Percentiles rank a stretch among this genome's conserved stretches.
phyloP scores from a whole-genome alignment of 53 echinoderm and acorn worm species.

The Astropecten irregularis region DNA sequence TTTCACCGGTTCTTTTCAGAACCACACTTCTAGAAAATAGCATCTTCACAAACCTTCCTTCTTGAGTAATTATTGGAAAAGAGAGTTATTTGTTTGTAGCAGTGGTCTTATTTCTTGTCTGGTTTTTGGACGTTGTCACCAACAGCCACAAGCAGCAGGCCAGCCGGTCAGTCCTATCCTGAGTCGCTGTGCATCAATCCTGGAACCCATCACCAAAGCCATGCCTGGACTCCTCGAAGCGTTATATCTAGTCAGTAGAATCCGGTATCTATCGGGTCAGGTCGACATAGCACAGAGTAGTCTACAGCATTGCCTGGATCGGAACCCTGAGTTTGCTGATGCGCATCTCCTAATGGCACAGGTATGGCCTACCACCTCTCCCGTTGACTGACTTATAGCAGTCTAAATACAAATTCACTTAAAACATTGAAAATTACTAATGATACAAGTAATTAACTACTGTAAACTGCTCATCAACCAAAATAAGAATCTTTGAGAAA shows the following conservation, averaged over 20 bases:
- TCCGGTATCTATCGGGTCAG: constrained; percentile 87
- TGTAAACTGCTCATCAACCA: no score
- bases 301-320: constrained; percentile 90
- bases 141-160: constrained; percentile 84
- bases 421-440: neutral
- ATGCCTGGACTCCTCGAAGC: constrained; percentile 93
- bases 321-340: constrained; percentile 89
- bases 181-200: constrained; percentile 74
- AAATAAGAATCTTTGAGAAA: no score
- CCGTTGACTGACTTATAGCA: neutral
- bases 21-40: no score
- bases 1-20: no score
- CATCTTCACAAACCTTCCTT: no score
- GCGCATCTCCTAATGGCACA: constrained; percentile 99
- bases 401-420: neutral
- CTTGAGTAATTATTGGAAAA: no score
- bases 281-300: constrained; percentile 88
- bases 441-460: no score
- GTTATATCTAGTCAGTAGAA: constrained; percentile 77
- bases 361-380: no score
- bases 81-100: no score
- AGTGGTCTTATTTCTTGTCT: no score
- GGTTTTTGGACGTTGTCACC: no score
- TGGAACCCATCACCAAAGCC: constrained; percentile 93
- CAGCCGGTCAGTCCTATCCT: constrained; percentile 84